A percentile compares a stretch with the other conserved stretches of the same genome.
These are phyloP conservation scores for Diplazon laetatorius DNA, from an alignment of 2,888 invertebrate species.

Conservation along the genomic window DNA sequence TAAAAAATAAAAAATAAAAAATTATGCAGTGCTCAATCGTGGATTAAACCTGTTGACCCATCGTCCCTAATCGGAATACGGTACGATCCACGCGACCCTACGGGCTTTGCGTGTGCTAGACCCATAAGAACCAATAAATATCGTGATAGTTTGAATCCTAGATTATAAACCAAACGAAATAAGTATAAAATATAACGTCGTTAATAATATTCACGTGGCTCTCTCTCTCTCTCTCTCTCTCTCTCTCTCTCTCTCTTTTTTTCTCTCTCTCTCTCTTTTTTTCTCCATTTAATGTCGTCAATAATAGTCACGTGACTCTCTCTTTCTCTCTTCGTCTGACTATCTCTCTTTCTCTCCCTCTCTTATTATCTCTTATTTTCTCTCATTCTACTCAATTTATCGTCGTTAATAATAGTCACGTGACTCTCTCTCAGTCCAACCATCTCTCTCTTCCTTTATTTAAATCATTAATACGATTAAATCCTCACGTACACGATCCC, in stretches of 20 bases:
- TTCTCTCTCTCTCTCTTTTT: too few relatives aligned
- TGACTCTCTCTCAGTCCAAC: neutral
- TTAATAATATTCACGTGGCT: slow-evolving; percentile 26
- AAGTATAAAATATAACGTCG: slow-evolving; percentile 32
- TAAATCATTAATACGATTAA: too few relatives aligned
- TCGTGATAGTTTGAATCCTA: slow-evolving; percentile 4
- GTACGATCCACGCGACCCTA: neutral
- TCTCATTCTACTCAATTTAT: neutral
- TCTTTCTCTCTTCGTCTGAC: slow-evolving; percentile 1
- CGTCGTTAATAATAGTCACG: slow-evolving; percentile 31
- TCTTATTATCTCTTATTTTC: too few relatives aligned
- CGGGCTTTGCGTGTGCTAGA: neutral
- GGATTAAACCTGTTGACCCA: slow-evolving; percentile 14
- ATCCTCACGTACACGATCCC: too few relatives aligned
- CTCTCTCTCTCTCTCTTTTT: too few relatives aligned
- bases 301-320: slow-evolving; percentile 20
- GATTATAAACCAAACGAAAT: slow-evolving; percentile 14
- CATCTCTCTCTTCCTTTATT: neutral
- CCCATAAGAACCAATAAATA: slow-evolving; percentile 33
- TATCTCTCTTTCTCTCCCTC: slow-evolving; percentile 5
- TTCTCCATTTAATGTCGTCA: slow-evolving; percentile 31
- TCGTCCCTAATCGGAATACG: slow-evolving; percentile 11
- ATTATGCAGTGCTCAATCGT: slow-evolving; percentile 1
- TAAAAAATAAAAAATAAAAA: neutral
- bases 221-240: slow-evolving; percentile 7